Evolutionary conservation across 2,888 invertebrate species (phyloP).

Genomic region (Dendrolimus houi): DNA sequence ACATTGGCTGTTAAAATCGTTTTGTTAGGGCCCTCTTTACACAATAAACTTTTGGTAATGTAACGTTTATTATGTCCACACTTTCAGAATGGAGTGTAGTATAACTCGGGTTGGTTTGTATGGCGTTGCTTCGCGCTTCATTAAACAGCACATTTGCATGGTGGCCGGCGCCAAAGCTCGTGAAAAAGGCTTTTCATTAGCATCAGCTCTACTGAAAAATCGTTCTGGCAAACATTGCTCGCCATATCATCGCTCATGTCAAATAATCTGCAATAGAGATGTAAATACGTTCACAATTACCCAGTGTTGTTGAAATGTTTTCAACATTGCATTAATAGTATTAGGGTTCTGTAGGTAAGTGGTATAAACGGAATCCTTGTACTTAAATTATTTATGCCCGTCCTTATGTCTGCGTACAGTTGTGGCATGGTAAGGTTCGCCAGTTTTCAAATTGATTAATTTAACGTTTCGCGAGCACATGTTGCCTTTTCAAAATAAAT

Average conservation of each 20-base stretch:
- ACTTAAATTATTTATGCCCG: too few relatives aligned
- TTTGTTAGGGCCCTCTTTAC: not conserved
- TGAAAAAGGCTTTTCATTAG: slow-evolving; percentile 73
- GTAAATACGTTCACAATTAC: not conserved
- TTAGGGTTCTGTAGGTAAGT: too few relatives aligned
- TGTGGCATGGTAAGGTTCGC: too few relatives aligned
- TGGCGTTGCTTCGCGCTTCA: slow-evolving; percentile 61
- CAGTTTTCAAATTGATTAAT: too few relatives aligned
- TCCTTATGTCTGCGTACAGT: too few relatives aligned
- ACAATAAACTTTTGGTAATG: slow-evolving; percentile 21
- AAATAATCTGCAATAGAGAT: slow-evolving; percentile 9
- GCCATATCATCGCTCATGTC: slow-evolving; percentile 22
- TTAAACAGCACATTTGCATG: slow-evolving; percentile 65
- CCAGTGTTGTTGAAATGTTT: slow-evolving; percentile 2
- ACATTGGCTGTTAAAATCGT: slow-evolving; percentile 4
- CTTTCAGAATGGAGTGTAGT: slow-evolving; percentile 6
- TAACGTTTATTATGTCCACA: slow-evolving; percentile 25
- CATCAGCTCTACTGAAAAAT: slow-evolving; percentile 68
- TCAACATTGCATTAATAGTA: not conserved
- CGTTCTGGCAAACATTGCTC: slow-evolving; percentile 47
- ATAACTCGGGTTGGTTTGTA: slow-evolving; percentile 29
- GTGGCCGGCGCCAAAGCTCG: slow-evolving; percentile 68
- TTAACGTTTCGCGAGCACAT: too few relatives aligned
- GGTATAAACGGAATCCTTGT: too few relatives aligned
- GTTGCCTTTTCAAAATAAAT: too few relatives aligned